Base-by-base conservation (phyloP, 2,888 invertebrate species). In the Cordylochernes scorpioides region DNA sequence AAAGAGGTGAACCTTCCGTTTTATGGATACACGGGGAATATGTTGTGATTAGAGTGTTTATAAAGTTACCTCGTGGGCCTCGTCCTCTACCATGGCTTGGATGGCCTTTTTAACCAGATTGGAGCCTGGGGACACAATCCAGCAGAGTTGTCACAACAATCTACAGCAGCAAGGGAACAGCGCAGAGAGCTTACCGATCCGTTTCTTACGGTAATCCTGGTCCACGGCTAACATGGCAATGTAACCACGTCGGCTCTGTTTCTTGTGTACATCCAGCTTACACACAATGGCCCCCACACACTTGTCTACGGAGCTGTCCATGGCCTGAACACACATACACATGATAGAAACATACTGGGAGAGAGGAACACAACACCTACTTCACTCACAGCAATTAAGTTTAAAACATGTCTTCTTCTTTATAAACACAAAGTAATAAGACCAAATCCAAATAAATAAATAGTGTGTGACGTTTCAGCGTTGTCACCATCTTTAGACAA, bases 151-250 rank as follows among this genome's bases (percentile, higher is more conserved):
- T n/a, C n/a, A n/a, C n/a, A n/a, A 63, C 61, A 22, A 25, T 10
- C 27, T 28, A 3, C n/a, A 25, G 12, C 27, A 25, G 29, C 12
- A 17, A 9, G 15, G 28, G 15, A 10, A 25, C 22, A 14, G 13
- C 13, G 9, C 12, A 24, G 22, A 8, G 22, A 8, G 15, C 16
- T 22, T 44, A 59, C 91, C 94, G 49, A 97, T 86, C 57, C 73
- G 78, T 50, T 68, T 67, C 59, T 91, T 78, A 42, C 97, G 67
- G 57, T 77, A 86, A 49, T 77, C 72, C 48, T 84, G 71, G 56
- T 94, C 91, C 19, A 97, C 88, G 17, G 97, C 97, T 51, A 99
- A 59, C 97, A 99, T 97, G 30, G 94, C 97, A 48, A 99, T 94
- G 55, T 97, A 99, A 40, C 94, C 97, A 51, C 91, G 65, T 51